Percentiles rank a stretch among this genome's conserved stretches.
These are phyloP conservation scores for Sitobion miscanthi DNA, from an alignment of 1,140 invertebrate species.

Conservation along the genomic window DNA sequence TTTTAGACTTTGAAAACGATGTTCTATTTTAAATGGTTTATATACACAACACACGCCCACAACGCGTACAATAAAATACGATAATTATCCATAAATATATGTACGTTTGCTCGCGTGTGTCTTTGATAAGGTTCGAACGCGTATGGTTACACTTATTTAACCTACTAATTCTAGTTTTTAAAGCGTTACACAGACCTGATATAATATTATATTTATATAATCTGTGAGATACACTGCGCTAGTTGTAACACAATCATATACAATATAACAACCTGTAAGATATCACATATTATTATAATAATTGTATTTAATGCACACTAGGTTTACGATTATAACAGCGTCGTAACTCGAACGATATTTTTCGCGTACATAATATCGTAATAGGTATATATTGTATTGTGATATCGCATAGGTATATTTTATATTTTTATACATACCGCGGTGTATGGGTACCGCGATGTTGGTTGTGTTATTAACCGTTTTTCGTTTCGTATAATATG, in stretches of 20 bases:
- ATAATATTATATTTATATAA: background rate
- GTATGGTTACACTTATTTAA: background rate
- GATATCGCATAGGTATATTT: background rate
- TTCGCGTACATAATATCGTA: too few relatives aligned
- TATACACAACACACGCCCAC: background rate
- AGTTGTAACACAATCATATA: background rate
- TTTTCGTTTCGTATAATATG: background rate
- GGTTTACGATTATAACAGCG: too few relatives aligned
- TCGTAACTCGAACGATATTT: too few relatives aligned
- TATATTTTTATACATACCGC: background rate
- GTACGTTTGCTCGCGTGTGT: too few relatives aligned
- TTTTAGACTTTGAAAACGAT: conserved; percentile 16
- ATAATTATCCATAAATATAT: background rate
- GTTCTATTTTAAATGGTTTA: background rate
- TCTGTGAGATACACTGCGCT: background rate
- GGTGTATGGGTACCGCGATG: background rate
- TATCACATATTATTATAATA: background rate
- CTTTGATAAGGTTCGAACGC: background rate
- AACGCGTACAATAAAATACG: background rate
- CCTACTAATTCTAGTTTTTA: background rate
- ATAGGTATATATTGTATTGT: background rate
- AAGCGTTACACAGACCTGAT: background rate
- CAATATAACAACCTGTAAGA: background rate
- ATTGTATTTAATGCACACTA: too few relatives aligned
- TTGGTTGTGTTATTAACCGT: background rate